These are phyloP conservation scores for Uloborus diversus DNA, from an alignment of 1,140 invertebrate species.

Conservation along the genomic window DNA sequence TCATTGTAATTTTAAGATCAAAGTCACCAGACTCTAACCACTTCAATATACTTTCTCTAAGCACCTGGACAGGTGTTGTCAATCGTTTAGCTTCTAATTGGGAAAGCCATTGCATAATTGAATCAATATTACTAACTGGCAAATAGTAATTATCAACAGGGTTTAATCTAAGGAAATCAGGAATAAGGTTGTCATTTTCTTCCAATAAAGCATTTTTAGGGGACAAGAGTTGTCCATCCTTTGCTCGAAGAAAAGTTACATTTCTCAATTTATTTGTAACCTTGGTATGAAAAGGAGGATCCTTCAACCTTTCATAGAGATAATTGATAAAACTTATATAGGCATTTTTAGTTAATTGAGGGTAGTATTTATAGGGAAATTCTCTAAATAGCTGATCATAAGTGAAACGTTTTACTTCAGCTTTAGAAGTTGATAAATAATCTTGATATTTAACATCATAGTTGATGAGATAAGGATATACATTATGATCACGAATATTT, in stretches of 20 bases:
- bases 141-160: neutral
- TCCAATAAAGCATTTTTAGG: neutral
- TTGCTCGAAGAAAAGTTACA: neutral
- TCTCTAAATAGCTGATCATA: too few species aligned
- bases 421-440: too few species aligned
- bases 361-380: too few species aligned
- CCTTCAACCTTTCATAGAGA: too few species aligned
- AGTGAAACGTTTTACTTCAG: too few species aligned
- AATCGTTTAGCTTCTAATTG: neutral
- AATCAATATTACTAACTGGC: neutral
- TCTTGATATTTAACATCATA: too few species aligned
- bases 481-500: too few species aligned
- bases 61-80: neutral
- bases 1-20: neutral
- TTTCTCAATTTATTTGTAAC: neutral
- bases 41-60: neutral
- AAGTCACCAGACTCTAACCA: too few species aligned
- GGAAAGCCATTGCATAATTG: neutral
- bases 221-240: neutral
- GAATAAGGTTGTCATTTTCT: neutral
- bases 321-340: too few species aligned
- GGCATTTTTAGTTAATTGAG: too few species aligned
- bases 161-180: neutral
- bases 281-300: too few species aligned
- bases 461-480: too few species aligned